Percentiles rank a stretch among this genome's conserved stretches.
Conservation (phyloP, 2,113 vertebrate species). For the Chelonoidis abingdonii region DNA sequence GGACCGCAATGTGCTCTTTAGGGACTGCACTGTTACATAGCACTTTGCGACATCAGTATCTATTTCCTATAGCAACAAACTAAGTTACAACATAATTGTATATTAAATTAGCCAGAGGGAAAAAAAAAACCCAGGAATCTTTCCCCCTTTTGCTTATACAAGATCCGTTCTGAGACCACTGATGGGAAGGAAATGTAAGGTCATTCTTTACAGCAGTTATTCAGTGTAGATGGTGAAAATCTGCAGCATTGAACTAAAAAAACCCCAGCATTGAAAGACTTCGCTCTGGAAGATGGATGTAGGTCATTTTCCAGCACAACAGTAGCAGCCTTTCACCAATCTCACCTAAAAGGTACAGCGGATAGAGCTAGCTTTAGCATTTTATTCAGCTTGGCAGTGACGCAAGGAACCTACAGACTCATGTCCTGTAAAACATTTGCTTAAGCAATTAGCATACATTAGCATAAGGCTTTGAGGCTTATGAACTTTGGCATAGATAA, state of each 20-base stretch:
- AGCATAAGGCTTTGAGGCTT: background rate
- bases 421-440: background rate
- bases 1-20: constrained; percentile 2
- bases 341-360: background rate
- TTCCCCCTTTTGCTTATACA: background rate
- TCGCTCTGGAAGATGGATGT: background rate
- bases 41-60: constrained; percentile 22
- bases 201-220: background rate
- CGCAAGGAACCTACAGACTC: background rate
- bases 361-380: background rate
- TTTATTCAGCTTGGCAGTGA: background rate
- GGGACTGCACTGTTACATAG: constrained; percentile 39
- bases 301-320: background rate
- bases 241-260: background rate
- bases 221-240: background rate
- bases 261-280: background rate
- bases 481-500: background rate
- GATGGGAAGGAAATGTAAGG: background rate
- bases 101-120: constrained; percentile 26
- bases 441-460: background rate
- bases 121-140: background rate
- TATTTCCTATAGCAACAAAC: constrained; percentile 39
- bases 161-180: background rate
- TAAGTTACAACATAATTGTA: constrained; percentile 21
- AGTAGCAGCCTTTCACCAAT: background rate